Base-by-base conservation (phyloP, 1,140 invertebrate genomes). In the Helicoverpa zea region DNA sequence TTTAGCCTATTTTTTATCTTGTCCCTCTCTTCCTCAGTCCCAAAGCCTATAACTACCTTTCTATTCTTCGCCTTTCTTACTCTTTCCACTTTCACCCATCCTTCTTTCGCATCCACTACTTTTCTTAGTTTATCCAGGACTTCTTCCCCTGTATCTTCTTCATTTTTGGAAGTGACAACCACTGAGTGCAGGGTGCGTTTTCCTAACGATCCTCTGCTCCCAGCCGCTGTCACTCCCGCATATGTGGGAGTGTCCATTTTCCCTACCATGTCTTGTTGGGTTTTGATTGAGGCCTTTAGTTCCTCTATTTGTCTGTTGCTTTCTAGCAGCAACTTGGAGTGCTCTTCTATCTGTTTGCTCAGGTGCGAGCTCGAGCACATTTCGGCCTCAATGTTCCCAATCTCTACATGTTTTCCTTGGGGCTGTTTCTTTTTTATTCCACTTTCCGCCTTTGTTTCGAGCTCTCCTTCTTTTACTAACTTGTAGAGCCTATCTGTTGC, bases 131-230 rank as follows among this genome's bases (percentile, higher is more conserved):
- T 23, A 23, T 23, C 23, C 23, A 81, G 14, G 9, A 82, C 79
- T 13, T 82, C 59, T 2, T 84, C 81, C 1, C 72, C 79, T 43
- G 79, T 81, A 16, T 81, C 72, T 2, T n/a, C 76, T 13, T 84
- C 74, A 7, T 81, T 29, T 0, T 11, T 49, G 7, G 83, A 81
- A 9, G 81, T 76, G 10, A 84, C 43, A 5, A 58, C 56, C 7
- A 58, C 11, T 7, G 56, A 58, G 18, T 58, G 56, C 3, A 58
- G 56, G 16, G 56, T 23, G 5, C 16, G 56, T 14, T 18, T 23
- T 58, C 7, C n/a, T 2, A 10, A 9, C 4, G 5, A 7, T 11
- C 14, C 18, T 16, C 3, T 16, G n/a, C 16, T 58, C 18, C 18
- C n/a, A 5, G 5, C 14, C 16, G 56, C 56, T 2, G 18, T 16